Evolutionary conservation across 35 echinoderm and acorn worm genomes (phyloP).

Genomic region (Holothuria glaberrima): DNA sequence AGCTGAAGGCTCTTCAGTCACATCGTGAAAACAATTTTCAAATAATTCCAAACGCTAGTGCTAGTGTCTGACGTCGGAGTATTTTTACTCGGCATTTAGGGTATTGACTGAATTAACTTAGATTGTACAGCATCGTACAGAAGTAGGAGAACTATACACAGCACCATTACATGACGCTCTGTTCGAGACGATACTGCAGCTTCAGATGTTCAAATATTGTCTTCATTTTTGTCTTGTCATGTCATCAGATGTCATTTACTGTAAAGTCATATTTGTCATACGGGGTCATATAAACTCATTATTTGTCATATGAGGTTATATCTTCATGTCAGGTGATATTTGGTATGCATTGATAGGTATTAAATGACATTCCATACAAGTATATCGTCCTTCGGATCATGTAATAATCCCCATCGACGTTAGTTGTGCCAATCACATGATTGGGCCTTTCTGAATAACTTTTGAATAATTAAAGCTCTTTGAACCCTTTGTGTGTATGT

Average conservation of each 20-base stretch:
- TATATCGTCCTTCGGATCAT: background rate
- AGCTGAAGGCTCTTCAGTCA: background rate
- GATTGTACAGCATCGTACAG: background rate
- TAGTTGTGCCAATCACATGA: background rate
- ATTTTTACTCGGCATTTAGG: conserved; percentile 3
- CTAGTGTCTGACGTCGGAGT: background rate
- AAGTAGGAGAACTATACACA: background rate
- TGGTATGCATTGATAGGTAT: background rate
- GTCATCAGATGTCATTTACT: background rate
- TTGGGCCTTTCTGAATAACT: background rate
- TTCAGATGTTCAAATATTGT: conserved; percentile 4
- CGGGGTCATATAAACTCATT: background rate
- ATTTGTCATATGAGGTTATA: background rate
- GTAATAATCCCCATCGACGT: background rate
- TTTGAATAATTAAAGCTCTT: background rate
- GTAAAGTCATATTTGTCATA: background rate
- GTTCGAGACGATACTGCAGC: conserved; percentile 10
- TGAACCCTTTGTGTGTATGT: conserved; percentile 6
- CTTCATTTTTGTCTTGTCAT: conserved; percentile 5
- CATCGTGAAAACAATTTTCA: conserved; percentile 8
- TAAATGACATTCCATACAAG: background rate
- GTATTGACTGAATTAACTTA: background rate
- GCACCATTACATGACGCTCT: background rate
- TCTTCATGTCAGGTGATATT: background rate
- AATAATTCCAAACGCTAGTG: background rate